Evolutionary conservation across 2,113 vertebrate genomes (phyloP), one percentile per base, ranked within the genome.

Genomic region (Embiotoca jacksoni): DNA sequence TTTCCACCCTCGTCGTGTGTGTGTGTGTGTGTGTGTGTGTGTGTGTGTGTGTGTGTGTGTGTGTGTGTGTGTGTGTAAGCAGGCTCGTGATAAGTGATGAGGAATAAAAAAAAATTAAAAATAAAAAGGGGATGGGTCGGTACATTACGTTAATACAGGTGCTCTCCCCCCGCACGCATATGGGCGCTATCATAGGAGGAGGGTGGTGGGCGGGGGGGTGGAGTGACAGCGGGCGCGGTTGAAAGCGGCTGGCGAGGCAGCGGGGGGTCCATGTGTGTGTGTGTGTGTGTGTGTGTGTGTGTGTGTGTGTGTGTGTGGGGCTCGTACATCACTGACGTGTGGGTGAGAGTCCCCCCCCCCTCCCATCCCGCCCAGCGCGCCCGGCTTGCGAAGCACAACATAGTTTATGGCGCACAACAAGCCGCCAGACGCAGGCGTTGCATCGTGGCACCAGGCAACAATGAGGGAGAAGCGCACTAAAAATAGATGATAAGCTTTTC

Each of bases 271-370:
- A 66, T 54, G 78, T 23, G 23, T 23, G 23, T 23, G 23, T 23
- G 23, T 23, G 23, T 23, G 23, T 23, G 23, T 23, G 23, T 23
- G 23, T 23, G 23, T 23, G 23, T 23, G 23, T 23, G 23, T 23
- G 23, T 23, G 23, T 23, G 23, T 23, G 23, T 23, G 23, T 23
- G 23, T 23, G 60, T 81, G 47, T 52, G 72, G 37, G 84, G 83
- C 84, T 88, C 88, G 78, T 92, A 90, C 82, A 93, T 93, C 91
- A 89, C 91, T 56, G 56, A 58, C 54, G 86, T 80, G 91, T 91
- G 88, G 91, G 92, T 89, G 86, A 83, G 85, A 86, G 82, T 89
- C 89, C 88, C 91, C 91, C 86, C 87, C 88, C 70, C 23, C 23
- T 1, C 23, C 23, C 23, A 1, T 1, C 23, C 23, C 23, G 23